These are phyloP conservation scores for Microtus agrestis DNA, from an alignment of 2,797 vertebrate genomes.

Conservation along the genomic window DNA sequence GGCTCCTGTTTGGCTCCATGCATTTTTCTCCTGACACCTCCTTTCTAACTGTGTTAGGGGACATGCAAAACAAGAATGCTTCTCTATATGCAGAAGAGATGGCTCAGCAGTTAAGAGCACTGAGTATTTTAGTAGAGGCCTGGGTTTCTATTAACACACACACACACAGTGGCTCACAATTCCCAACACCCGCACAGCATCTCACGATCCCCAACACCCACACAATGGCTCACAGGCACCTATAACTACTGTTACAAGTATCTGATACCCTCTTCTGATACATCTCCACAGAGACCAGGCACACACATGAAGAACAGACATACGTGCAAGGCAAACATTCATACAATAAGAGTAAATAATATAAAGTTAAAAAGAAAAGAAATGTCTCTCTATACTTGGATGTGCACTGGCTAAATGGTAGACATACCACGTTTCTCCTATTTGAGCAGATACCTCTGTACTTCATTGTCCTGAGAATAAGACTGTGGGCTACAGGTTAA, in stretches of 20 bases:
- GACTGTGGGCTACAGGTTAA: conserved; percentile 30
- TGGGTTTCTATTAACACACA: background rate
- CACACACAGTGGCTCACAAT: background rate
- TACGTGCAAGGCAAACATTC: background rate
- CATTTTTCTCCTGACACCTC: background rate
- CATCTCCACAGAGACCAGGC: background rate
- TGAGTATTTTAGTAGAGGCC: background rate
- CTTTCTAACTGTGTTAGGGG: background rate
- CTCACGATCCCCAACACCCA: background rate
- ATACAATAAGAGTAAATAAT: background rate
- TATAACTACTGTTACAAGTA: background rate
- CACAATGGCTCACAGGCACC: background rate
- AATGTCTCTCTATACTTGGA: background rate
- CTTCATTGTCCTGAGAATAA: background rate
- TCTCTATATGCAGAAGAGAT: background rate
- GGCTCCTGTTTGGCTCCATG: background rate
- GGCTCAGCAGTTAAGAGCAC: background rate
- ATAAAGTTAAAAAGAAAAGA: background rate
- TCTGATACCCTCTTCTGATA: too few relatives aligned
- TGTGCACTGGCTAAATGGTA: background rate
- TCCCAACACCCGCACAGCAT: background rate
- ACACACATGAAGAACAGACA: background rate
- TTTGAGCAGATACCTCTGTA: background rate
- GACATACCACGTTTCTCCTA: background rate
- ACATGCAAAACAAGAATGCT: background rate